These are phyloP conservation scores for Dromiciops gliroides DNA, from an alignment of 2,113 vertebrate genomes.

Conservation along the genomic window DNA sequence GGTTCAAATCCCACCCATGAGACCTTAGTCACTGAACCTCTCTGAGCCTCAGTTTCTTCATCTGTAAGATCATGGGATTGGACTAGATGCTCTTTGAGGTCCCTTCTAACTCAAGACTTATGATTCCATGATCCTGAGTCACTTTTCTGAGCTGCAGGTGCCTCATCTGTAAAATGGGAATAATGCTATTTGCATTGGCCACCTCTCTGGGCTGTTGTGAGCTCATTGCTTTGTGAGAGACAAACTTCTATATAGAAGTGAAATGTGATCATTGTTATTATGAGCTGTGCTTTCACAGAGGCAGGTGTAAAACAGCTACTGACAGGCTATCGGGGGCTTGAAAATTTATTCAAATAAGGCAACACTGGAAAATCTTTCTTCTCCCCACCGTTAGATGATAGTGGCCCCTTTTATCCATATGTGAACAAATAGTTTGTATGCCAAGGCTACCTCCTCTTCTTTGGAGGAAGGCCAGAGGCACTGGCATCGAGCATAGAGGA, in stretches of 20 bases:
- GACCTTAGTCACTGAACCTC: not conserved
- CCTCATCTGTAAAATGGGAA: not conserved
- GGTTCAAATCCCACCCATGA: not conserved
- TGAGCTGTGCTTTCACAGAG: constrained; percentile 43
- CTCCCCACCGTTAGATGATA: constrained; percentile 78
- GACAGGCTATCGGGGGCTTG: constrained; percentile 46
- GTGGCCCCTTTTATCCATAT: constrained; percentile 81
- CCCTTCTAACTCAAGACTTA: not conserved
- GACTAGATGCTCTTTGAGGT: not conserved
- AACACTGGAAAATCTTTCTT: constrained; percentile 80
- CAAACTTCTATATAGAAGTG: not conserved
- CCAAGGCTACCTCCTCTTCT: constrained; percentile 54
- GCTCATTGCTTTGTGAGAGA: not conserved
- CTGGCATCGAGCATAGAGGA: constrained; percentile 60
- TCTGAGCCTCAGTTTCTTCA: not conserved
- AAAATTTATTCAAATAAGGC: constrained; percentile 78
- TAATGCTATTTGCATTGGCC: not conserved
- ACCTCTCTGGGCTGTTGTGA: not conserved
- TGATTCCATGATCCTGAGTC: not conserved
- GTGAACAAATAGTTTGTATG: constrained; percentile 78
- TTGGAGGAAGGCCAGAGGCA: constrained; percentile 64
- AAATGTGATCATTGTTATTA: not conserved
- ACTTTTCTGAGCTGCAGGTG: not conserved
- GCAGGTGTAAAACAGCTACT: constrained; percentile 51
- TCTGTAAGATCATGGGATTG: not conserved